Percentiles rank a stretch among this genome's conserved stretches.
These are phyloP conservation scores for Teleiodes luculella DNA, from an alignment of 2,888 invertebrate genomes.

Conservation along the genomic window DNA sequence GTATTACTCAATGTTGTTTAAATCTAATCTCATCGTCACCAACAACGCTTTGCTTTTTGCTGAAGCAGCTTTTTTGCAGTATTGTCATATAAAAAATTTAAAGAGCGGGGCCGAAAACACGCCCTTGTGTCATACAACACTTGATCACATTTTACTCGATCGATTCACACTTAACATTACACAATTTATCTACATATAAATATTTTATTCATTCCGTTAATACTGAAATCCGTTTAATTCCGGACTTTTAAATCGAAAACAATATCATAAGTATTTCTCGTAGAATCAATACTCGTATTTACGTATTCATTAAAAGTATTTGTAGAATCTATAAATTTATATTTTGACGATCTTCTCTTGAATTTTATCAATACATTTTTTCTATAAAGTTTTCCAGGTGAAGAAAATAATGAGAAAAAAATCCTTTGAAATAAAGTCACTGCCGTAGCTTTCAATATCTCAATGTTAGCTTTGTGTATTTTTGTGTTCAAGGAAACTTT, in stretches of 20 bases:
- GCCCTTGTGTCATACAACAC: neutral
- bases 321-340: slow-evolving; percentile 19
- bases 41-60: slow-evolving; percentile 60
- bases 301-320: slow-evolving; percentile 6
- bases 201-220: slow-evolving; percentile 3
- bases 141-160: slow-evolving; percentile 3
- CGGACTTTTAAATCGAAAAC: slow-evolving; percentile 37
- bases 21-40: slow-evolving; percentile 25
- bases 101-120: slow-evolving; percentile 24
- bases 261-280: neutral
- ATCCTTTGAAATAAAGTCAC: slow-evolving; percentile 33
- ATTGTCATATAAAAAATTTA: slow-evolving; percentile 17
- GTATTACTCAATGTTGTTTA: neutral
- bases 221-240: slow-evolving; percentile 52
- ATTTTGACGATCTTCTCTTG: slow-evolving; percentile 18
- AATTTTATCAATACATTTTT: slow-evolving; percentile 31
- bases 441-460: slow-evolving; percentile 58
- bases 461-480: slow-evolving; percentile 70
- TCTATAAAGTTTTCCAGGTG: slow-evolving; percentile 63
- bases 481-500: slow-evolving; percentile 58
- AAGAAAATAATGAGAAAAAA: slow-evolving; percentile 33
- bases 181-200: slow-evolving; percentile 11
- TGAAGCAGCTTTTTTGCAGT: slow-evolving; percentile 65
- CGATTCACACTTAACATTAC: slow-evolving; percentile 29
- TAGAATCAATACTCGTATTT: slow-evolving; percentile 12